Evolutionary conservation across 23 tunicate genomes (phyloP).

Genomic region (Styela plicata): DNA sequence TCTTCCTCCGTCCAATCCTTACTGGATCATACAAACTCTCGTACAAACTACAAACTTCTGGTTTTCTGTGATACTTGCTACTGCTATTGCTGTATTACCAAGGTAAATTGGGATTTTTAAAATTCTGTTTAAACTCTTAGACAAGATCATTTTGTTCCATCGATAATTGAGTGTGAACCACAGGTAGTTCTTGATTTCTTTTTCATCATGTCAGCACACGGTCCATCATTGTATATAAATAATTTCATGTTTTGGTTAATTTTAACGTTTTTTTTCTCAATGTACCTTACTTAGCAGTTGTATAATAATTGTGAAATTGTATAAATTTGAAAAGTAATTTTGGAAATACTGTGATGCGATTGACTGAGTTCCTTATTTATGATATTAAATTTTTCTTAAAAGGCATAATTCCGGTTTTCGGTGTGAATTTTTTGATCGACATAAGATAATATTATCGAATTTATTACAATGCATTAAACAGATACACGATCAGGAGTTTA

Average conservation of each 20-base stretch:
- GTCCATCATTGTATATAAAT: background rate
- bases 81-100: slow-evolving; percentile 75
- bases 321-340: no score
- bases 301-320: no score
- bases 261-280: no score
- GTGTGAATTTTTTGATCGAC: no score
- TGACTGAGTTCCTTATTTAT: no score
- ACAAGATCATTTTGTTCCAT: background rate
- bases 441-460: no score
- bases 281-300: no score
- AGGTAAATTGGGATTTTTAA: slow-evolving; percentile 41
- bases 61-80: slow-evolving; percentile 78
- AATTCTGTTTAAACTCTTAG: background rate
- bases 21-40: slow-evolving; percentile 77
- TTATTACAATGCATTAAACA: no score
- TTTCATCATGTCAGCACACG: background rate
- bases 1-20: slow-evolving; percentile 80
- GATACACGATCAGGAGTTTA: slow-evolving; percentile 62
- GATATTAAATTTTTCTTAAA: no score
- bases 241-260: background rate
- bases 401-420: no score
- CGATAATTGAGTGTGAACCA: background rate
- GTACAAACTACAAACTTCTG: slow-evolving; percentile 75
- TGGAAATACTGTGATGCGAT: no score
- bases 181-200: background rate